Evolutionary conservation across 2,113 vertebrate genomes (phyloP).

Genomic region (Apus apus): DNA sequence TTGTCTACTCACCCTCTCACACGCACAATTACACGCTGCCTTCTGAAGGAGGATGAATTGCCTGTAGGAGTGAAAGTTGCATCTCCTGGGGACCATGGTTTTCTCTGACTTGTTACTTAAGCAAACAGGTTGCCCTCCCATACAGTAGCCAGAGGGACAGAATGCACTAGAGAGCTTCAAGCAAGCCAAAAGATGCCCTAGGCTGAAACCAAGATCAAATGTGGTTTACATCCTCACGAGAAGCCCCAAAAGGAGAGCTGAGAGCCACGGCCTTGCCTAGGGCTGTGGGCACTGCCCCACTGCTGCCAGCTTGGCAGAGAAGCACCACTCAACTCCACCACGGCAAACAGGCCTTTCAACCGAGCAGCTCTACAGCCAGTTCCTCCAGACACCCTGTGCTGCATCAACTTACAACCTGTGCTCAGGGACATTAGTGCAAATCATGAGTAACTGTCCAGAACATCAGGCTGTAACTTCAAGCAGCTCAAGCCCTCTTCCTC

Average conservation of each 20-base stretch:
- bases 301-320: neutral
- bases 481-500: neutral
- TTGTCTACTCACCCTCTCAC: neutral
- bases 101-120: neutral
- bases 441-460: neutral
- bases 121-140: neutral
- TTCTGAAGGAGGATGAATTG: neutral
- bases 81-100: accelerated
- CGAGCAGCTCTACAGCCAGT: neutral
- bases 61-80: neutral
- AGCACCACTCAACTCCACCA: neutral
- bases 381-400: neutral
- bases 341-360: neutral
- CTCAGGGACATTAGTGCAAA: neutral
- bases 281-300: neutral
- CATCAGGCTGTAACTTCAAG: neutral
- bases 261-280: neutral
- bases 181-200: neutral
- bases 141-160: neutral
- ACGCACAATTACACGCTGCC: neutral
- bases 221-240: neutral
- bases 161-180: neutral
- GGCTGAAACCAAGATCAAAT: neutral
- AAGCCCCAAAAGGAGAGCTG: neutral
- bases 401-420: neutral